Evolutionary conservation across 2,797 vertebrate species (phyloP).

Genomic region (Ammospiza maritima): DNA sequence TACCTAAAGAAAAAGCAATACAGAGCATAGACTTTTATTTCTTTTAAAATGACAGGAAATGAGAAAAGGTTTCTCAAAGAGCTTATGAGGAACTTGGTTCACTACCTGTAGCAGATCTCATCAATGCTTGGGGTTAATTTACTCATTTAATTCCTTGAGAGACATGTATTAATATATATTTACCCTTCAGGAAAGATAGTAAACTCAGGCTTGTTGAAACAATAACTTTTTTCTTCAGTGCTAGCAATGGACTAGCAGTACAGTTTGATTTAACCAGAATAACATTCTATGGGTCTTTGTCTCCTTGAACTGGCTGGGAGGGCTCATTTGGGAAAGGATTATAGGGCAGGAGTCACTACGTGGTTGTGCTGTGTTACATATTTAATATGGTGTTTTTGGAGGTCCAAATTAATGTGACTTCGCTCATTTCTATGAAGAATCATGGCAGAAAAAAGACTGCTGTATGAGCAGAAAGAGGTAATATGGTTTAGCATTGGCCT

Average conservation of each 20-base stretch:
- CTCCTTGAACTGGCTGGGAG: not conserved
- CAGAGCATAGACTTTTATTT: not conserved
- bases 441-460: not conserved
- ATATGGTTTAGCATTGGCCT: not conserved
- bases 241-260: not conserved
- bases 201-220: not conserved
- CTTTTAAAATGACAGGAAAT: conserved; percentile 32
- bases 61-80: not conserved
- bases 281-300: not conserved
- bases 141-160: not conserved
- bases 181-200: not conserved
- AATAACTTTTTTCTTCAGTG: not conserved
- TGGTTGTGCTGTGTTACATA: not conserved
- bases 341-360: not conserved
- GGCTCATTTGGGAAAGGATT: not conserved
- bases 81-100: not conserved
- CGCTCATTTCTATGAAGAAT: not conserved
- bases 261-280: not conserved
- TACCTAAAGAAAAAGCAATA: conserved; percentile 47
- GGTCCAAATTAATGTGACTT: not conserved
- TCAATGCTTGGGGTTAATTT: not conserved
- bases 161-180: not conserved
- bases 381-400: not conserved
- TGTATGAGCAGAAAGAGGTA: not conserved
- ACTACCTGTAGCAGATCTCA: not conserved